Percentiles rank a stretch among this genome's conserved stretches.
These are phyloP conservation scores for Leucoma salicis DNA, from an alignment of 2,888 invertebrate genomes.

Conservation along the genomic window DNA sequence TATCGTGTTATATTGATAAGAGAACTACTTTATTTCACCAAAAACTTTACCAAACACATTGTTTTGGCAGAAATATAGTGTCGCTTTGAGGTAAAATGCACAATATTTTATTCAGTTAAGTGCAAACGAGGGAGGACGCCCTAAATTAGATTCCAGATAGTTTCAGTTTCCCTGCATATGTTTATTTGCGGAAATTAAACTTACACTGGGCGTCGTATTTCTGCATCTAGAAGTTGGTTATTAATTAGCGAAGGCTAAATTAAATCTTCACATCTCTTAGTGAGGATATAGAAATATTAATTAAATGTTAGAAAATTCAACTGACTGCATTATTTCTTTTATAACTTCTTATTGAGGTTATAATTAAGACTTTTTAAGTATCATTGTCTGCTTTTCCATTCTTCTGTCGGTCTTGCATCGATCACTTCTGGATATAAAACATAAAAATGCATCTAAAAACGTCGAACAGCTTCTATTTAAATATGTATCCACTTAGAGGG, in stretches of 20 bases:
- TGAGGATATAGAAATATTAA: no score
- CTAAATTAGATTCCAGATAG: constrained; percentile 47
- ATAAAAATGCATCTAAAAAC: no score
- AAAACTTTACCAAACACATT: neutral
- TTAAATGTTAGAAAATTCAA: no score
- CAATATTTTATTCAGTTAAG: constrained; percentile 15
- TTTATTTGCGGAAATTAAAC: constrained; percentile 51
- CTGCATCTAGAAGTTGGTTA: constrained; percentile 17
- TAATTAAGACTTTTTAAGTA: neutral
- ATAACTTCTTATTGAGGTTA: neutral
- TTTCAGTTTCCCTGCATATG: constrained; percentile 30
- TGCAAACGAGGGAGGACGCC: constrained; percentile 26
- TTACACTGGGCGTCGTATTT: constrained; percentile 16
- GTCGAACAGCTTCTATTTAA: no score
- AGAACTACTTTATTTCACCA: neutral
- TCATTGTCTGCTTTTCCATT: neutral
- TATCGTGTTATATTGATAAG: no score
- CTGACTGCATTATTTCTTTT: neutral
- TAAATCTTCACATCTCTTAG: constrained; percentile 12
- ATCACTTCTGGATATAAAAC: no score
- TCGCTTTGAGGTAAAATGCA: neutral
- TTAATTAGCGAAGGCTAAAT: constrained; percentile 16
- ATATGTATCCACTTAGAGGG: no score
- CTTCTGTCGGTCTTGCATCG: no score
- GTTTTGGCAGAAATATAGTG: neutral